Evolutionary conservation across 2,113 vertebrate genomes (phyloP).

Genomic region (Thomomys bottae): DNA sequence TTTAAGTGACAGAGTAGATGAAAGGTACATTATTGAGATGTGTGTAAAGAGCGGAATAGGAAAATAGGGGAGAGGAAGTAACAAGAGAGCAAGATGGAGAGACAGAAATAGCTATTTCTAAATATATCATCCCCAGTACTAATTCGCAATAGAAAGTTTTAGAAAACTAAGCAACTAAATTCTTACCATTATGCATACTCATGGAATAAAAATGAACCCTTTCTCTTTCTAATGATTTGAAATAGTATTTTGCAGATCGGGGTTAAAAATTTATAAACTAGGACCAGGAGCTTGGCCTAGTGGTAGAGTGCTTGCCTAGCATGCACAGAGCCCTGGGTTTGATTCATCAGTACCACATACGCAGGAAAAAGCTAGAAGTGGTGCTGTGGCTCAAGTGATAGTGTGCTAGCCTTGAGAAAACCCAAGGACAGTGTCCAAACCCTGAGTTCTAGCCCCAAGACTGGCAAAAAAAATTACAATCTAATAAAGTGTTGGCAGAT

Average conservation of each 20-base stretch:
- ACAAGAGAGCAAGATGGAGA: neutral
- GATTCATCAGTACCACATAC: too few relatives aligned
- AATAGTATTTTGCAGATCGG: neutral
- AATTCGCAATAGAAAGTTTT: neutral
- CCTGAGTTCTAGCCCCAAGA: too few relatives aligned
- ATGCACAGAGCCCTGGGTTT: too few relatives aligned
- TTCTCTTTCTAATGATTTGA: neutral
- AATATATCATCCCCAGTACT: neutral
- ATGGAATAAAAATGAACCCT: neutral
- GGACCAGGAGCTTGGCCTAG: too few relatives aligned
- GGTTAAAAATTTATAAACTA: neutral
- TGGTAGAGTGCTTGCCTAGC: too few relatives aligned
- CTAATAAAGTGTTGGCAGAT: neutral
- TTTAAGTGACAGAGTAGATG: neutral
- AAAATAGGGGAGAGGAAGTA: neutral
- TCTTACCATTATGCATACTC: neutral
- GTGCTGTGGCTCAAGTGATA: too few relatives aligned
- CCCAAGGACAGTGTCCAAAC: too few relatives aligned
- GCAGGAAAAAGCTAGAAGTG: too few relatives aligned
- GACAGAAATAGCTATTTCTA: neutral
- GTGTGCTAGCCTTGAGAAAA: too few relatives aligned
- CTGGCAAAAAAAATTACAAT: neutral
- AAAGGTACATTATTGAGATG: neutral
- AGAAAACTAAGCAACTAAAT: neutral
- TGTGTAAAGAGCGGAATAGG: neutral